These are phyloP conservation scores for Toxotes jaculatrix DNA, from an alignment of 2,113 vertebrate genomes.

Conservation along the genomic window DNA sequence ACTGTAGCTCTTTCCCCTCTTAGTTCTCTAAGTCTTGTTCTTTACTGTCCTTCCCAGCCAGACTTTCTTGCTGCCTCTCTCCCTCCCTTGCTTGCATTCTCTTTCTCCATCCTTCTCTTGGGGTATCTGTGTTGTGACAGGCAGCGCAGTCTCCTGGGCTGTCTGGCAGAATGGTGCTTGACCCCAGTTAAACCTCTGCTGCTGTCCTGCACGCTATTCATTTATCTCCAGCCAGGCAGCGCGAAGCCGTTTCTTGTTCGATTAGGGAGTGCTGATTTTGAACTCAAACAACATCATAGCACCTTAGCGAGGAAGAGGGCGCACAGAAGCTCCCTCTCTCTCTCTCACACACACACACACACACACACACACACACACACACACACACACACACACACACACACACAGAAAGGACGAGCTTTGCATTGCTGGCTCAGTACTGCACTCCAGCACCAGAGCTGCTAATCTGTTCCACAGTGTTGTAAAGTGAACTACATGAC, in stretches of 20 bases:
- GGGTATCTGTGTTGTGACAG: conserved; percentile 58
- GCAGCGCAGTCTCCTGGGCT: conserved; percentile 47
- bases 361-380: too few species aligned
- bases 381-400: neutral
- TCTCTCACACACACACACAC: neutral
- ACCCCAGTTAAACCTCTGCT: conserved; percentile 67
- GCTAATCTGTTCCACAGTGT: conserved; percentile 6
- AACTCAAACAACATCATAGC: conserved; percentile 63
- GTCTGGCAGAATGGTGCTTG: conserved; percentile 62
- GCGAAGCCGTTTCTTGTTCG: conserved; percentile 40
- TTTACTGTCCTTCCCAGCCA: conserved; percentile 7
- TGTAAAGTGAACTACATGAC: conserved; percentile 38
- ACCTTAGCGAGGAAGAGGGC: conserved; percentile 1
- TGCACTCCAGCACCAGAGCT: neutral
- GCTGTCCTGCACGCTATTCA: conserved; percentile 60
- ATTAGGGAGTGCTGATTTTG: conserved; percentile 49
- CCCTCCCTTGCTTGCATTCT: conserved; percentile 4
- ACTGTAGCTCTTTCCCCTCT: conserved; percentile 1
- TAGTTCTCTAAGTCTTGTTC: neutral
- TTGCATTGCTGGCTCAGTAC: neutral
- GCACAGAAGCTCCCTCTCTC: neutral
- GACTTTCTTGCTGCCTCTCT: conserved; percentile 19
- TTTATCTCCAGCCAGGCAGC: conserved; percentile 74
- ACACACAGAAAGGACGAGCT: neutral
- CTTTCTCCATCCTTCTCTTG: conserved; percentile 24